A percentile compares a stretch with the other conserved stretches of the same genome.
phyloP scores from a whole-genome alignment of 2,113 vertebrate genomes.

The Caranx ignobilis region DNA sequence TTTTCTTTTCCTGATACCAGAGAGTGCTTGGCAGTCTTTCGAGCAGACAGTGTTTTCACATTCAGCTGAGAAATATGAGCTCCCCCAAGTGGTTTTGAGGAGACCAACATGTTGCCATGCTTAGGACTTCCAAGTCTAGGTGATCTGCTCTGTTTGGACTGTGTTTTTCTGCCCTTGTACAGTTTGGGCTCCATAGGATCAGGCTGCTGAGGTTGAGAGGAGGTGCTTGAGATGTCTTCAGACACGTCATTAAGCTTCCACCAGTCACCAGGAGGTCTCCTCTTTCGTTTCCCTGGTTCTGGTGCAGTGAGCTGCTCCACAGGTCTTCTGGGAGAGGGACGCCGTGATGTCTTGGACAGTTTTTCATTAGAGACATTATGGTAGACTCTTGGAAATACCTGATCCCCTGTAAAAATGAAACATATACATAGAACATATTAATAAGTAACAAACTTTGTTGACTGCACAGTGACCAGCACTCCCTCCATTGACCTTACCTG shows the following conservation, averaged over 20 bases:
- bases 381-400: constrained; percentile 63
- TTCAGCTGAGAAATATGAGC: constrained; percentile 6
- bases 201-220: constrained; percentile 5
- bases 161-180: neutral
- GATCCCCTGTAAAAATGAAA: constrained; percentile 56
- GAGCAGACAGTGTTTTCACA: neutral
- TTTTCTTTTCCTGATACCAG: constrained; percentile 63
- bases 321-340: neutral
- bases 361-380: constrained; percentile 1
- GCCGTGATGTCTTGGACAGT: neutral
- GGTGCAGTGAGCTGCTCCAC: neutral
- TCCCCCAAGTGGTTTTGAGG: constrained; percentile 19
- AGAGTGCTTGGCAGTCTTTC: constrained; percentile 64
- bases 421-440: neutral
- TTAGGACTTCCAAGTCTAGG: constrained; percentile 16
- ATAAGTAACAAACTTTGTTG: neutral
- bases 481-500: constrained; percentile 55
- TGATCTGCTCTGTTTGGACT: constrained; percentile 15
- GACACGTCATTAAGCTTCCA: constrained; percentile 39
- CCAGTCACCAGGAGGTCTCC: constrained; percentile 60
- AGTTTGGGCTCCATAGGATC: constrained; percentile 19
- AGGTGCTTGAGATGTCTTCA: neutral
- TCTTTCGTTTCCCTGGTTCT: constrained; percentile 49
- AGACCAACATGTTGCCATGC: constrained; percentile 8
- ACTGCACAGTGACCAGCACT: too few species aligned